Evolutionary conservation across 2,797 vertebrate species (phyloP), one percentile per base, ranked within the genome.

Genomic region (Enteromius anoplus): DNA sequence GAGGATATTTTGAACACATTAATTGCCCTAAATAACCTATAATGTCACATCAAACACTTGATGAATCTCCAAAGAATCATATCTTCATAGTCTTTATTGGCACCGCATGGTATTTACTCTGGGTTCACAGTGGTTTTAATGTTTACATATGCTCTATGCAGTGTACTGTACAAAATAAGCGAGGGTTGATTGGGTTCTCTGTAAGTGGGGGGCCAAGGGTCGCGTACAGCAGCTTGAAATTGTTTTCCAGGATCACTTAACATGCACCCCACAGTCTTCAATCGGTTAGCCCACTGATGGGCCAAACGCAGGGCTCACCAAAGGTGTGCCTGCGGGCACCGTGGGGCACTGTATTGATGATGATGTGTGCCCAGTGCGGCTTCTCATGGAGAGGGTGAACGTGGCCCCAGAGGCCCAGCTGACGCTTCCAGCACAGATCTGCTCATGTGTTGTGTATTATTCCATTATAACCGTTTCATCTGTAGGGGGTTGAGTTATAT

Each of bases 361-460:
- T 71, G 60, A 42, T 68, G 49, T 76, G 40, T 62, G 79, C 79
- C 79, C 69, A 75, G 47, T 9, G n/a, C 8, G 9, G 42, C 42
- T 68, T 17, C 89, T 85, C 77, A 89, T 80, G 78, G 68, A 72
- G n/a, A 75, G 86, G 69, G 66, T 17, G 87, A 89, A 79, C 75
- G 77, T 78, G 32, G 75, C 80, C 78, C 84, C 77, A 42, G 53
- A 62, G 79, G 37, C 37, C 21, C 40, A 66, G 69, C 80, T 83
- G 68, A 81, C 49, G 11, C 55, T 4, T 77, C 89, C 89, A 91
- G 88, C 89, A 86, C 88, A 81, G 84, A 87, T 85, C 77, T 80
- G 53, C 81, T 77, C 81, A 62, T 49, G 88, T 85, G 87, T 88
- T 89, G 85, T 84, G 69, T 88, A 92, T 93, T 92, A 86, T 88